A percentile compares a stretch with the other conserved stretches of the same genome.
Conservation (phyloP, 2,888 invertebrate genomes). For the Brenthis daphne region DNA sequence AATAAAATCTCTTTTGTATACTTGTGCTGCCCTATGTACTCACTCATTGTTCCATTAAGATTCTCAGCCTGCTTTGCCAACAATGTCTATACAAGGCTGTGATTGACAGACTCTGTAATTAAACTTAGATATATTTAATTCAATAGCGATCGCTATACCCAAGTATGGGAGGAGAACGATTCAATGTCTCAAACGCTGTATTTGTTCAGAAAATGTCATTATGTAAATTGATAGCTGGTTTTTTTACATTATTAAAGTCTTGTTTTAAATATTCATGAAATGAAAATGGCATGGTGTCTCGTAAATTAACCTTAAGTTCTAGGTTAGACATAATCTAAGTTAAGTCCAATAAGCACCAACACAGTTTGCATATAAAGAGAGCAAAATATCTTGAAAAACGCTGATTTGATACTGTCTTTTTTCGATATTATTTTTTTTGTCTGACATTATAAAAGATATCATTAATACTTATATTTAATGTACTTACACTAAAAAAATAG, state of each 20-base stretch:
- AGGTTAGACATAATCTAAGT: no score
- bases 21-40: no score
- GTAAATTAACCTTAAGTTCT: background rate
- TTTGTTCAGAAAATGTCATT: background rate
- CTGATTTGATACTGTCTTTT: no score
- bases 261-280: background rate
- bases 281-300: background rate
- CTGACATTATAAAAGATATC: no score
- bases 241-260: background rate
- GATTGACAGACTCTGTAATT: slow-evolving; percentile 8
- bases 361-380: no score
- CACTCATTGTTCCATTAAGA: background rate
- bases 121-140: background rate
- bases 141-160: background rate
- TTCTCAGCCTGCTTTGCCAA: background rate
- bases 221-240: background rate
- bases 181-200: background rate
- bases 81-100: slow-evolving; percentile 15
- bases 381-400: no score
- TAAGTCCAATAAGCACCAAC: no score
- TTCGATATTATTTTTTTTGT: no score
- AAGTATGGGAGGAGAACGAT: background rate
- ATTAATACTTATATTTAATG: no score
- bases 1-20: background rate
- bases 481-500: no score